These are phyloP conservation scores for Anguilla marmorata DNA, from an alignment of 2,797 vertebrate species.

Conservation along the genomic window DNA sequence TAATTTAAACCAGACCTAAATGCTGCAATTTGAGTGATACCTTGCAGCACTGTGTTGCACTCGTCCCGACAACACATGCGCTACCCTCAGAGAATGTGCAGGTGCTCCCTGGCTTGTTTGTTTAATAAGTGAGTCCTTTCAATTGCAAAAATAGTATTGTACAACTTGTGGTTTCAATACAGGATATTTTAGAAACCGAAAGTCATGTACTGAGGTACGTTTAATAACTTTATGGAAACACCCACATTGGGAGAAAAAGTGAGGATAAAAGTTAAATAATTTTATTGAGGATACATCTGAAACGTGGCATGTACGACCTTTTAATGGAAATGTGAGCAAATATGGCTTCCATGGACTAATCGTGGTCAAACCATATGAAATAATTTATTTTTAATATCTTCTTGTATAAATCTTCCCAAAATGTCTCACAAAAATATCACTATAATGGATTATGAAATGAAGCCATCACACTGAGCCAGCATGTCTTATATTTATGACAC, in stretches of 20 bases:
- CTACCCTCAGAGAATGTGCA: not conserved
- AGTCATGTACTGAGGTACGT: not conserved
- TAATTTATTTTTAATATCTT: too few relatives aligned
- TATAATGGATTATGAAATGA: too few relatives aligned
- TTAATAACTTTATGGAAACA: not conserved
- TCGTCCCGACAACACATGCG: not conserved
- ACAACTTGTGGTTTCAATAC: not conserved
- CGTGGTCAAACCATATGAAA: too few relatives aligned
- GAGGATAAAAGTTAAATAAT: not conserved
- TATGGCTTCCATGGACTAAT: too few relatives aligned
- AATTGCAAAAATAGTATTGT: not conserved
- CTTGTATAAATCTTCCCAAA: too few relatives aligned
- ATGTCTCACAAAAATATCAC: too few relatives aligned
- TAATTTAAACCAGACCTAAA: constrained; percentile 35
- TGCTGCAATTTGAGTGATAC: constrained; percentile 5
- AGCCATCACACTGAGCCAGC: too few relatives aligned
- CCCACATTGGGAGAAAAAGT: too few relatives aligned
- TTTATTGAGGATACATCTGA: not conserved
- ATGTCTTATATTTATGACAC: too few relatives aligned
- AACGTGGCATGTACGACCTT: not conserved
- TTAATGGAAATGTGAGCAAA: not conserved
- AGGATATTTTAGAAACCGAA: not conserved
- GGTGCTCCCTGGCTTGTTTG: not conserved
- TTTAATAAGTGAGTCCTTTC: not conserved
- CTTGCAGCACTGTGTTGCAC: not conserved